Conservation (phyloP, 2,797 vertebrate species). For the Clarias pachynema region DNA sequence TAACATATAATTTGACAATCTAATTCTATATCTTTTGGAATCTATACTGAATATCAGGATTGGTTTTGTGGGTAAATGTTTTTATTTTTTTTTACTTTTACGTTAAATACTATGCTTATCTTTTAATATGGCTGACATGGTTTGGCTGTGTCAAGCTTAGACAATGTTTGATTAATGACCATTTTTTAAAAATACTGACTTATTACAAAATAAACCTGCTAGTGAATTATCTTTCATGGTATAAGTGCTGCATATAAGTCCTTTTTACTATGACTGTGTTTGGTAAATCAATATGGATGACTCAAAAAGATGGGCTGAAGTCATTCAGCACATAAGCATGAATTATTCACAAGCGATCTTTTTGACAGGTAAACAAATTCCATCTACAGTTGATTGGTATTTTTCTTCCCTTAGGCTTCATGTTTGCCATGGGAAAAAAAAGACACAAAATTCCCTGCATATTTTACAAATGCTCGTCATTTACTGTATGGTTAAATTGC, state of each 20-base stretch:
- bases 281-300: not conserved
- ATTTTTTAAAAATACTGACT: not conserved
- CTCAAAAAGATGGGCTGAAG: not conserved
- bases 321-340: not conserved
- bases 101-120: not conserved
- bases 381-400: not conserved
- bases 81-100: not conserved
- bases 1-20: not conserved
- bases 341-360: not conserved
- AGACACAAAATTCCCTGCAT: not conserved
- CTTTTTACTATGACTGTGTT: not conserved
- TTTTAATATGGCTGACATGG: not conserved
- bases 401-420: not conserved
- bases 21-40: not conserved
- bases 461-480: not conserved
- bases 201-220: not conserved
- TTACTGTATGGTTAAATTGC: not conserved
- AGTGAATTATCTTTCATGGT: not conserved
- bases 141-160: not conserved
- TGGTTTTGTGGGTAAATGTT: too few relatives aligned
- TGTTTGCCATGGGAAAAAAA: not conserved
- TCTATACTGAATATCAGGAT: not conserved
- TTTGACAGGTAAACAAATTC: conserved; percentile 6
- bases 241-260: not conserved
- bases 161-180: not conserved